These are phyloP conservation scores for Pygocentrus nattereri DNA, from an alignment of 2,797 vertebrate genomes.

Conservation along the genomic window DNA sequence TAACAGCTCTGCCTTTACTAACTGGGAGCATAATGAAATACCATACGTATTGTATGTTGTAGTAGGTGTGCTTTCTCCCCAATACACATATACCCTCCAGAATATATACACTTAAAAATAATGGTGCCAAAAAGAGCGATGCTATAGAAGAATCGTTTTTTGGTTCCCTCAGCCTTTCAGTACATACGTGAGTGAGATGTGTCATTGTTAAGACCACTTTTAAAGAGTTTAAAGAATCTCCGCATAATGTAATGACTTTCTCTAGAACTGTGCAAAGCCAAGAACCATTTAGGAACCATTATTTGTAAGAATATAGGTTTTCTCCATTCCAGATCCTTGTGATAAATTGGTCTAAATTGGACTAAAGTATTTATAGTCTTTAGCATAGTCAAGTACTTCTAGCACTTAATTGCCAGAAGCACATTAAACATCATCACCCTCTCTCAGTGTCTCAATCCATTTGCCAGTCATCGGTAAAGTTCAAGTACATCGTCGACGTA, in stretches of 20 bases:
- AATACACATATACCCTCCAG: background rate
- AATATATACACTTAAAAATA: background rate
- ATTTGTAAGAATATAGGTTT: background rate
- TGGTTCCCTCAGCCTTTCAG: too few relatives aligned
- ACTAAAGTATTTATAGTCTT: background rate
- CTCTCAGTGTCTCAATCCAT: too few relatives aligned
- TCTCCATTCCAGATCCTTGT: background rate
- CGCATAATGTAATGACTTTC: too few relatives aligned
- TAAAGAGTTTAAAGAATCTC: too few relatives aligned
- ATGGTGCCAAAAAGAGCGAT: background rate
- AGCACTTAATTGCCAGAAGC: background rate
- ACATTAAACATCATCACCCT: background rate
- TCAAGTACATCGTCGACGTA: constrained; percentile 2
- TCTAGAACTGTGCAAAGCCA: background rate
- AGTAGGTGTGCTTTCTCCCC: background rate
- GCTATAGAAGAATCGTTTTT: background rate
- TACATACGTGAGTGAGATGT: too few relatives aligned
- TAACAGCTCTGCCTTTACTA: background rate
- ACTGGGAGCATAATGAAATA: background rate
- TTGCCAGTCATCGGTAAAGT: background rate
- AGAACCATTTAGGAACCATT: background rate
- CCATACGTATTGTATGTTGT: constrained; percentile 8
- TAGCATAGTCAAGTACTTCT: background rate
- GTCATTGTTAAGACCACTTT: too few relatives aligned
- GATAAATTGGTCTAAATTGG: background rate